A percentile compares a stretch with the other conserved stretches of the same genome.
Conservation (phyloP, 2,797 vertebrate genomes). For the Diglossa cyanea region DNA sequence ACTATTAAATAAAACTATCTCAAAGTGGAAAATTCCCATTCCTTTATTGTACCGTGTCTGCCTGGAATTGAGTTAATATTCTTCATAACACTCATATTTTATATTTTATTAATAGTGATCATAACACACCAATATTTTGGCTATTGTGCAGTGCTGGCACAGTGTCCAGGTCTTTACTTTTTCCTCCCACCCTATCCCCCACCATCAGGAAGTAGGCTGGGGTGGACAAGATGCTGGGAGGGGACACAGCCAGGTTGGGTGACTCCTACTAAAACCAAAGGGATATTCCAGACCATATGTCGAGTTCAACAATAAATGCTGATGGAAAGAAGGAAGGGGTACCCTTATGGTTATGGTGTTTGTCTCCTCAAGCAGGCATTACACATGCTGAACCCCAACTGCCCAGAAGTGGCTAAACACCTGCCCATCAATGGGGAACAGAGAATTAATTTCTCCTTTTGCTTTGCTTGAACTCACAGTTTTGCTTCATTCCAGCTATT, state of each 20-base stretch:
- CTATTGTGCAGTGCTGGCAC: neutral
- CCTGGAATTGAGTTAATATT: neutral
- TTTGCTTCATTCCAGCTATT: neutral
- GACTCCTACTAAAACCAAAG: neutral
- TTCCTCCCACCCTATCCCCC: neutral
- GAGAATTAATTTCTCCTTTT: neutral
- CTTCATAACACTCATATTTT: neutral
- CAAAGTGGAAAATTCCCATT: neutral
- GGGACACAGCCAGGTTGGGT: neutral
- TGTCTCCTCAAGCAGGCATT: neutral
- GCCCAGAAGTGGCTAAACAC: neutral
- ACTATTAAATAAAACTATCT: neutral
- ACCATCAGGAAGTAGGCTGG: neutral
- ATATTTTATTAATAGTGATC: neutral
- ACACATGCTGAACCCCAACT: neutral
- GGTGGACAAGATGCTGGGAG: neutral
- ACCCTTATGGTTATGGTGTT: rapidly evolving
- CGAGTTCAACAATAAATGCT: neutral
- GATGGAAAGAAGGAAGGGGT: neutral
- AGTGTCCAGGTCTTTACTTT: neutral
- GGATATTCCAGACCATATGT: neutral
- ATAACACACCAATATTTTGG: neutral
- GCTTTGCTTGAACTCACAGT: neutral
- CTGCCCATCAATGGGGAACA: neutral
- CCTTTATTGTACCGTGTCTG: neutral